phyloP scores from a whole-genome alignment of 2,888 invertebrate genomes.

The Amiota communis region DNA sequence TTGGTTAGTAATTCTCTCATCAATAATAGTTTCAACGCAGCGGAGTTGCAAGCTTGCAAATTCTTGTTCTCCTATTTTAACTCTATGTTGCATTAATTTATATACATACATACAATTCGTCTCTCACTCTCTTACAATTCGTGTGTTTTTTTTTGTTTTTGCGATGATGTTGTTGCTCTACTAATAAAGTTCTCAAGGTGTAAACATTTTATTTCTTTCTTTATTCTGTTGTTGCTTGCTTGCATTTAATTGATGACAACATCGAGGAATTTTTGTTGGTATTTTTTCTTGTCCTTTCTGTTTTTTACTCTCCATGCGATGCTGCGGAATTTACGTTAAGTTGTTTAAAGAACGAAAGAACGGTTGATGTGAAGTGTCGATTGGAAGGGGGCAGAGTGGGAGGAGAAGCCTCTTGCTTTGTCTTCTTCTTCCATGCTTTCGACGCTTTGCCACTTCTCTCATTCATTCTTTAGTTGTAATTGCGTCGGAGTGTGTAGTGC shows the following conservation, averaged over 20 bases:
- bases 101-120: conserved; percentile 40
- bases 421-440: not conserved
- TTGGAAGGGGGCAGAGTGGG: not conserved
- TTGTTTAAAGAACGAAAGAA: not conserved
- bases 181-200: conserved; percentile 73
- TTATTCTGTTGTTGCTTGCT: conserved; percentile 12
- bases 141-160: too few species aligned
- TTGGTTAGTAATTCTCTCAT: too few species aligned
- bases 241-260: conserved; percentile 73
- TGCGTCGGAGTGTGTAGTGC: not conserved
- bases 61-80: too few species aligned
- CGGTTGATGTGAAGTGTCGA: not conserved
- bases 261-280: conserved; percentile 71
- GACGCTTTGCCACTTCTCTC: not conserved
- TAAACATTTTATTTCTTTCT: conserved; percentile 60
- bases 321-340: conserved; percentile 26
- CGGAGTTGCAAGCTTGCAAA: too few species aligned
- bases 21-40: conserved; percentile 37
- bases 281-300: conserved; percentile 49
- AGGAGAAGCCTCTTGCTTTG: not conserved
- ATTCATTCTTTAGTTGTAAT: not conserved
- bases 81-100: too few species aligned
- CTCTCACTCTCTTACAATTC: conserved; percentile 19
- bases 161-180: too few species aligned
- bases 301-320: not conserved